These are phyloP conservation scores for Odocoileus hemionus DNA, from an alignment of 2,113 vertebrate species.

Conservation along the genomic window DNA sequence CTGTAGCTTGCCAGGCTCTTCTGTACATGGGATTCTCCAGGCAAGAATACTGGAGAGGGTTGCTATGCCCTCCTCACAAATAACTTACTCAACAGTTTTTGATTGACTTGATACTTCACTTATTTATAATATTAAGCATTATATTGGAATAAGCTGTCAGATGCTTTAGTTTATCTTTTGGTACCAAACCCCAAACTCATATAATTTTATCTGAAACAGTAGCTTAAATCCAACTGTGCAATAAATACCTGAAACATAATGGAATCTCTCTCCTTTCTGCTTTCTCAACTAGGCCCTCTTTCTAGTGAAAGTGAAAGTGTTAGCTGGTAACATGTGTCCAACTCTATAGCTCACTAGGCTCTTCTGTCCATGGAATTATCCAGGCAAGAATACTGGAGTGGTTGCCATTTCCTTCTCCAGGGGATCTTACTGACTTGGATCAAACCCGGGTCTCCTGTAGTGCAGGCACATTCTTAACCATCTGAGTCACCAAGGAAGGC, in stretches of 20 bases:
- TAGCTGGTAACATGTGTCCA: background rate
- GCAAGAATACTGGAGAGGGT: background rate
- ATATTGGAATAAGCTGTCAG: background rate
- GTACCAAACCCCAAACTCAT: background rate
- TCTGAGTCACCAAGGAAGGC: background rate
- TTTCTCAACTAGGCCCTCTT: background rate
- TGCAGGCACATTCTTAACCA: background rate
- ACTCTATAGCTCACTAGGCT: background rate
- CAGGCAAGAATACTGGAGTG: background rate
- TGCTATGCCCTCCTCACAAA: background rate
- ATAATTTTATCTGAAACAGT: background rate
- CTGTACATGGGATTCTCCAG: background rate
- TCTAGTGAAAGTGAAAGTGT: background rate
- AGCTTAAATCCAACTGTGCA: background rate
- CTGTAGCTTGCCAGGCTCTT: background rate
- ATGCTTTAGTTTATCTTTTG: background rate
- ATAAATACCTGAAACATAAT: background rate
- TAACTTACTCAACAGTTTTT: background rate
- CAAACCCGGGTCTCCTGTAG: background rate
- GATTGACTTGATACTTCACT: background rate
- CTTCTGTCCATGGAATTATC: background rate
- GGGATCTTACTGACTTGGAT: background rate
- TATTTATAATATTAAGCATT: background rate
- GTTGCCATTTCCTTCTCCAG: background rate
- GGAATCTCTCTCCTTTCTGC: background rate